A percentile compares a stretch with the other conserved stretches of the same genome.
phyloP scores from a whole-genome alignment of 2,113 vertebrate genomes.

The Sceloporus undulatus region DNA sequence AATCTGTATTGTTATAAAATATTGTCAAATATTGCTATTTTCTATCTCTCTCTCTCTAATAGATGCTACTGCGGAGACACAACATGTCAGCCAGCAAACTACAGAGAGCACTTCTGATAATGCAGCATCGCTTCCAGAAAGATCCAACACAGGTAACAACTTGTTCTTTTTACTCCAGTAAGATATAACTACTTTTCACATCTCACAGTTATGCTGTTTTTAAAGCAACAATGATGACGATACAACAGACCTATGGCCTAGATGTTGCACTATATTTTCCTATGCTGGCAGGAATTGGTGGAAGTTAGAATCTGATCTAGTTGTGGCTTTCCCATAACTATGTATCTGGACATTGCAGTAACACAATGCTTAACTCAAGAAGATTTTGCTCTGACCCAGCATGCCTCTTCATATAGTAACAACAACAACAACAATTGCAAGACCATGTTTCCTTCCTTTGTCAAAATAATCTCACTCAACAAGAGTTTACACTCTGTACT shows the following conservation, averaged over 20 bases:
- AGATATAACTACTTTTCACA: background rate
- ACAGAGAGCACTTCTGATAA: background rate
- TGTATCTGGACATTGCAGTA: background rate
- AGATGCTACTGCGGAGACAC: conserved; percentile 31
- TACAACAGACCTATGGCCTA: background rate
- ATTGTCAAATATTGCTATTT: background rate
- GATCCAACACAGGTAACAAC: conserved; percentile 55
- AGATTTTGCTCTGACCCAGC: background rate
- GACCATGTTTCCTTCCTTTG: background rate
- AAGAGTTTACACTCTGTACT: background rate
- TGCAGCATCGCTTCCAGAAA: background rate
- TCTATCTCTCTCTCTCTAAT: conserved; percentile 14
- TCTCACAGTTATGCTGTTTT: background rate
- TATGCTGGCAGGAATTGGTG: fast-evolving
- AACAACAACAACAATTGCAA: background rate
- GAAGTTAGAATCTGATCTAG: background rate
- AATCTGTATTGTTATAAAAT: background rate
- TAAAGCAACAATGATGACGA: background rate
- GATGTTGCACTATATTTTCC: background rate
- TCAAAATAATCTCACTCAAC: background rate
- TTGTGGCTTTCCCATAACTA: background rate
- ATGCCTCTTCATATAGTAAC: background rate
- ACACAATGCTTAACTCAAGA: background rate
- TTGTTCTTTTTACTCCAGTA: conserved; percentile 1
- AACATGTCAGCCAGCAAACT: conserved; percentile 24